These are phyloP conservation scores for Lycocorax pyrrhopterus DNA, from an alignment of 2,113 vertebrate genomes.

Conservation along the genomic window DNA sequence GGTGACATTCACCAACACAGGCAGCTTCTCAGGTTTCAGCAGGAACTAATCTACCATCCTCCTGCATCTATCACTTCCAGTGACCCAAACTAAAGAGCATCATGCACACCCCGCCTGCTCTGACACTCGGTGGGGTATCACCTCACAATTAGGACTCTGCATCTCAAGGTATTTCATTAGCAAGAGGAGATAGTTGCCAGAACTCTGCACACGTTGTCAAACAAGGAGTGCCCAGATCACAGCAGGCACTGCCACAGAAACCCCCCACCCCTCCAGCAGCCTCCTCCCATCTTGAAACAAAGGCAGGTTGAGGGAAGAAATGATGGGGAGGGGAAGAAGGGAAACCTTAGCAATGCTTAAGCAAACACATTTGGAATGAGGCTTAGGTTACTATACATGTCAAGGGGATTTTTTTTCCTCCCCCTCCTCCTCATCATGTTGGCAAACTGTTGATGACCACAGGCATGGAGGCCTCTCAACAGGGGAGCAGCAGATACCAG, in stretches of 20 bases:
- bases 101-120: slow-evolving; percentile 6
- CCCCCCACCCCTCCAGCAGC: background rate
- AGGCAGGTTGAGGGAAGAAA: slow-evolving; percentile 19
- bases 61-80: slow-evolving; percentile 71
- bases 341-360: slow-evolving; percentile 45
- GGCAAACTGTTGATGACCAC: slow-evolving; percentile 63
- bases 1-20: slow-evolving; percentile 70
- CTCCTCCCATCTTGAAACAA: slow-evolving; percentile 47
- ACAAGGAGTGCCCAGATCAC: slow-evolving; percentile 41
- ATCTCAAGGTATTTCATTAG: slow-evolving; percentile 26
- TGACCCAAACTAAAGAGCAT: slow-evolving; percentile 71
- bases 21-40: slow-evolving; percentile 71
- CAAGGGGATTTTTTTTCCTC: background rate
- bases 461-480: slow-evolving; percentile 45
- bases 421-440: background rate
- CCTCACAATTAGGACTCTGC: slow-evolving; percentile 52
- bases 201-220: slow-evolving; percentile 35
- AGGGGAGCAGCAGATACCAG: slow-evolving; percentile 50
- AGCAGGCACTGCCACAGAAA: background rate
- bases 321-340: slow-evolving; percentile 12
- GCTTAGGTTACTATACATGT: slow-evolving; percentile 49
- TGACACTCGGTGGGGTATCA: slow-evolving; percentile 55
- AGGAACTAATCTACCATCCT: slow-evolving; percentile 68
- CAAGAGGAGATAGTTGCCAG: slow-evolving; percentile 23
- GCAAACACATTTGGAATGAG: slow-evolving; percentile 63